phyloP scores from a whole-genome alignment of 2,797 vertebrate genomes.

The Aplochiton taeniatus region DNA sequence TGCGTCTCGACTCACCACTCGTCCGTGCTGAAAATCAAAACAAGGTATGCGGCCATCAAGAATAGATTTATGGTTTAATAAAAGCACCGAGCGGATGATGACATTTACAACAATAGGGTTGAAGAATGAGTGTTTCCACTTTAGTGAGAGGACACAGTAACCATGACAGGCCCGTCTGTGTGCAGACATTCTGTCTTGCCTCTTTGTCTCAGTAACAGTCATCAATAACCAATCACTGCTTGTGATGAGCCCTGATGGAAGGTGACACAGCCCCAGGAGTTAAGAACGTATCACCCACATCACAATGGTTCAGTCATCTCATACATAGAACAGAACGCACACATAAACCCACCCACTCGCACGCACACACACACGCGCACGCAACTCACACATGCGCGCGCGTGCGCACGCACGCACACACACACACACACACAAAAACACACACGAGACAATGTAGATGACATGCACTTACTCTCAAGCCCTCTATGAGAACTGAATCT shows the following conservation, averaged over 20 bases:
- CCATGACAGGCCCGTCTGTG: background rate
- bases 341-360: too few species aligned
- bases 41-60: background rate
- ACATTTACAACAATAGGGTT: constrained; percentile 17
- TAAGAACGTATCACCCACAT: too few species aligned
- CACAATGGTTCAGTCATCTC: too few species aligned
- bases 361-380: too few species aligned
- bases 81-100: constrained; percentile 1
- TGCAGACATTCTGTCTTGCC: background rate
- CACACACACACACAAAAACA: too few species aligned
- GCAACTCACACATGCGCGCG: too few species aligned
- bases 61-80: constrained; percentile 18
- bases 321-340: too few species aligned
- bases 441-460: too few species aligned
- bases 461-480: too few species aligned
- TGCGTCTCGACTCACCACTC: background rate
- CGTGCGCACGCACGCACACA: too few species aligned
- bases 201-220: background rate
- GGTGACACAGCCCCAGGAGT: too few species aligned
- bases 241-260: background rate
- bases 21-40: background rate
- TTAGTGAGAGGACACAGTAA: constrained; percentile 16
- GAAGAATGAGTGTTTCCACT: constrained; percentile 19
- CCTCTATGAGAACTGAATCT: too few species aligned
- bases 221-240: constrained; percentile 6